Evolutionary conservation across 1,140 invertebrate genomes (phyloP).

Genomic region (Diorhabda sublineata): DNA sequence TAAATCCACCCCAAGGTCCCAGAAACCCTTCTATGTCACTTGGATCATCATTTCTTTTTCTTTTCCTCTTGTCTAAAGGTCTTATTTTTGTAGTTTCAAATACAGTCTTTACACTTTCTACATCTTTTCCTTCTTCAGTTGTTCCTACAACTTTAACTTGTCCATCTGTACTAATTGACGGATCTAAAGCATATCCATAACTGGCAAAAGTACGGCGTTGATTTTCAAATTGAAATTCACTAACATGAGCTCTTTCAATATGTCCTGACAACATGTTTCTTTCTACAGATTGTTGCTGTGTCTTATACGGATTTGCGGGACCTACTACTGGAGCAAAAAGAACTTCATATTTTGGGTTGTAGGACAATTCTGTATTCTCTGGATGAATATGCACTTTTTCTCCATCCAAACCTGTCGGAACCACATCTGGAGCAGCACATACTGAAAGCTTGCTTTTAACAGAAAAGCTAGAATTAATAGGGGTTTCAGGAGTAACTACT

Average conservation of each 20-base stretch:
- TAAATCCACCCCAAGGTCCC: slow-evolving; percentile 95
- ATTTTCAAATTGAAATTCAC: slow-evolving; percentile 97
- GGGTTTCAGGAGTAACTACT: slow-evolving; percentile 10
- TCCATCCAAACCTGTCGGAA: slow-evolving; percentile 62
- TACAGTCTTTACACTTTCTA: slow-evolving; percentile 65
- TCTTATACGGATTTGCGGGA: slow-evolving; percentile 87
- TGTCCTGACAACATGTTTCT: slow-evolving; percentile 94
- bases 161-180: slow-evolving; percentile 71
- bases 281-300: slow-evolving; percentile 77
- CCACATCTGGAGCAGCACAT: slow-evolving; percentile 74
- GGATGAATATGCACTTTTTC: slow-evolving; percentile 64
- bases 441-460: slow-evolving; percentile 58
- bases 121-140: slow-evolving; percentile 30
- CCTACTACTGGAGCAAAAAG: slow-evolving; percentile 89
- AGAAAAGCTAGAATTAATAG: slow-evolving; percentile 31
- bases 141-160: slow-evolving; percentile 61
- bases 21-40: slow-evolving; percentile 91
- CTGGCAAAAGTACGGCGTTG: slow-evolving; percentile 92
- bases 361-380: slow-evolving; percentile 72
- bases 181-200: slow-evolving; percentile 95
- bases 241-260: slow-evolving; percentile 93
- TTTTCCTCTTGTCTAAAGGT: slow-evolving; percentile 67
- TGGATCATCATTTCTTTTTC: slow-evolving; percentile 86
- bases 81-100: slow-evolving; percentile 77
- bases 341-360: slow-evolving; percentile 95